A percentile compares a stretch with the other conserved stretches of the same genome.
phyloP scores from a whole-genome alignment of 2,888 invertebrate species.

The Drosophila nr. medialis region DNA sequence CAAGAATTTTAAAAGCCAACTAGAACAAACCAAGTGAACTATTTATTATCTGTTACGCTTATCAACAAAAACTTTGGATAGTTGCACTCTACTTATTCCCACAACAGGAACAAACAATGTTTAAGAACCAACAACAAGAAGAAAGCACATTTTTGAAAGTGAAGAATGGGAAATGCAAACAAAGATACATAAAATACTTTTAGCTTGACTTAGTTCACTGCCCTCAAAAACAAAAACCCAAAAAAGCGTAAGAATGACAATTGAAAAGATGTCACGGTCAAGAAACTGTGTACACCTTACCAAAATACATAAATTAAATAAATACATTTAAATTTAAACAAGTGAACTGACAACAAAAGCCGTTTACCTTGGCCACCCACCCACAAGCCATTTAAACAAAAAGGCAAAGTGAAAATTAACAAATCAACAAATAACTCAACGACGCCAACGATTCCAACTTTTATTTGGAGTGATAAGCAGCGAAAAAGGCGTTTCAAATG shows the following conservation, averaged over 20 bases:
- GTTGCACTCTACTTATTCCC: slow-evolving; percentile 30
- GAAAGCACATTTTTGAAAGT: slow-evolving; percentile 24
- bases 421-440: slow-evolving; percentile 28
- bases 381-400: slow-evolving; percentile 18
- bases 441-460: neutral
- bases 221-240: slow-evolving; percentile 17
- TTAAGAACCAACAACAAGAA: slow-evolving; percentile 18
- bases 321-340: slow-evolving; percentile 43
- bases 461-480: slow-evolving; percentile 31
- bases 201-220: slow-evolving; percentile 51
- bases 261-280: slow-evolving; percentile 69
- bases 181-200: slow-evolving; percentile 1
- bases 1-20: slow-evolving; percentile 1
- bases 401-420: slow-evolving; percentile 57
- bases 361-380: slow-evolving; percentile 66
- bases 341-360: slow-evolving; percentile 43
- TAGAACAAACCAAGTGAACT: slow-evolving; percentile 1
- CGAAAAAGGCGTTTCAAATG: slow-evolving; percentile 5
- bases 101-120: slow-evolving; percentile 3
- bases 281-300: slow-evolving; percentile 47
- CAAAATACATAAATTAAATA: slow-evolving; percentile 70
- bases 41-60: slow-evolving; percentile 31
- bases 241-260: slow-evolving; percentile 15
- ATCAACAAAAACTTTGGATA: slow-evolving; percentile 24
- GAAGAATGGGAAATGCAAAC: slow-evolving; percentile 10